Evolutionary conservation across 2,797 vertebrate genomes (phyloP).

Genomic region (Premnoplex brunnescens): DNA sequence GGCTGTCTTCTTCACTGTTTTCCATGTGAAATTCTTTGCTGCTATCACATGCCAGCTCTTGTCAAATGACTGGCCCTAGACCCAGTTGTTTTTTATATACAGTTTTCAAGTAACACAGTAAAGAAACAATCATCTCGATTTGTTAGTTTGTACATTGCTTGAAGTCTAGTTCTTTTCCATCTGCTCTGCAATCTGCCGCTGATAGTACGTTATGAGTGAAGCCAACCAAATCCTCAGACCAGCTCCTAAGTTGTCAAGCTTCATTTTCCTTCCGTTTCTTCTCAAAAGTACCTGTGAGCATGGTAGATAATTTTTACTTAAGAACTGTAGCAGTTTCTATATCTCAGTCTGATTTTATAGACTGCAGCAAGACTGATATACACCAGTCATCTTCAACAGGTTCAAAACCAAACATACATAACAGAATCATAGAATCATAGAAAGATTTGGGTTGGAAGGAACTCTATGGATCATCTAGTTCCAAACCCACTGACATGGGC

Average conservation of each 20-base stretch:
- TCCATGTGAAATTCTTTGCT: background rate
- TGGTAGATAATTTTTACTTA: background rate
- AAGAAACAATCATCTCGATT: background rate
- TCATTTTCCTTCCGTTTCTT: background rate
- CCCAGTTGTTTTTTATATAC: background rate
- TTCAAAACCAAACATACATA: background rate
- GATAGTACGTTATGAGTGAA: background rate
- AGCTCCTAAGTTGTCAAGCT: background rate
- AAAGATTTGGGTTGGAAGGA: background rate
- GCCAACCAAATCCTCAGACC: slow-evolving; percentile 3
- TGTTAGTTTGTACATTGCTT: slow-evolving; percentile 46
- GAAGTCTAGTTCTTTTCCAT: slow-evolving; percentile 55
- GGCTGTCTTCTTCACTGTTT: background rate
- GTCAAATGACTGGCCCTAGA: slow-evolving; percentile 28
- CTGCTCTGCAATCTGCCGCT: slow-evolving; percentile 62
- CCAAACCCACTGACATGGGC: too few species aligned
- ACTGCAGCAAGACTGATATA: background rate
- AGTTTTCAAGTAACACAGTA: background rate
- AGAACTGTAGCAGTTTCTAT: background rate
- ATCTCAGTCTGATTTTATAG: background rate
- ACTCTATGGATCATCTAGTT: background rate
- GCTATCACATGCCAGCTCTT: background rate
- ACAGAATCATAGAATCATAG: background rate
- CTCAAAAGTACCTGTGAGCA: background rate
- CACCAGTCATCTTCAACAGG: background rate